These are phyloP conservation scores for Caloenas nicobarica DNA, from an alignment of 2,113 vertebrate genomes.

Conservation along the genomic window DNA sequence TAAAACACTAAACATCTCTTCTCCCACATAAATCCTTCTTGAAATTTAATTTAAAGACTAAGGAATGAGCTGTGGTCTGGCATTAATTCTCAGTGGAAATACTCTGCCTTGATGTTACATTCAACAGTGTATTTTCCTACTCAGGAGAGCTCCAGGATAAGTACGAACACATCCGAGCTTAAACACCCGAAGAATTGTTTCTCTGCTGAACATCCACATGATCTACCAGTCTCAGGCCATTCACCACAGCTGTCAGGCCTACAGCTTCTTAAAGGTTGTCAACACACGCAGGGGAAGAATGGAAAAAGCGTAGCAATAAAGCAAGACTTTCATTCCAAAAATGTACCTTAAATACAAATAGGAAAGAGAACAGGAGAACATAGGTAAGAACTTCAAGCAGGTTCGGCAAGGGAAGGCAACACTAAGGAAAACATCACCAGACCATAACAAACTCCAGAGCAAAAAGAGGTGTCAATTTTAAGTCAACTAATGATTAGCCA, in stretches of 20 bases:
- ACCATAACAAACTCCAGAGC: neutral
- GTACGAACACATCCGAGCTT: neutral
- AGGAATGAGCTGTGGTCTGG: neutral
- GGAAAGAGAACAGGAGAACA: neutral
- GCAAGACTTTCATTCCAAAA: neutral
- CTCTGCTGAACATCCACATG: neutral
- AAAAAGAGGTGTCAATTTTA: conserved; percentile 40
- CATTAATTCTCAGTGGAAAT: neutral
- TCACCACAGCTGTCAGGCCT: neutral
- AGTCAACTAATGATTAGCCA: conserved; percentile 60
- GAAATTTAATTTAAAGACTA: neutral
- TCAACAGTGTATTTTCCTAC: neutral
- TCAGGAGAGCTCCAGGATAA: neutral
- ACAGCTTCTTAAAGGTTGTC: neutral
- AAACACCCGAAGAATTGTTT: neutral
- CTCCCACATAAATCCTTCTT: neutral
- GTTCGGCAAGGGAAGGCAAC: neutral
- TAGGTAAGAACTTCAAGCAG: neutral
- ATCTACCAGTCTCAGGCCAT: neutral
- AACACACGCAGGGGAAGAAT: neutral
- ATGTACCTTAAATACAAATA: neutral
- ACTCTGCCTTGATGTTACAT: neutral
- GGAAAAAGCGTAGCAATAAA: neutral
- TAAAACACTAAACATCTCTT: neutral
- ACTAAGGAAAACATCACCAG: neutral